These are phyloP conservation scores for Phainopepla nitens DNA, from an alignment of 2,113 vertebrate species.

Conservation along the genomic window DNA sequence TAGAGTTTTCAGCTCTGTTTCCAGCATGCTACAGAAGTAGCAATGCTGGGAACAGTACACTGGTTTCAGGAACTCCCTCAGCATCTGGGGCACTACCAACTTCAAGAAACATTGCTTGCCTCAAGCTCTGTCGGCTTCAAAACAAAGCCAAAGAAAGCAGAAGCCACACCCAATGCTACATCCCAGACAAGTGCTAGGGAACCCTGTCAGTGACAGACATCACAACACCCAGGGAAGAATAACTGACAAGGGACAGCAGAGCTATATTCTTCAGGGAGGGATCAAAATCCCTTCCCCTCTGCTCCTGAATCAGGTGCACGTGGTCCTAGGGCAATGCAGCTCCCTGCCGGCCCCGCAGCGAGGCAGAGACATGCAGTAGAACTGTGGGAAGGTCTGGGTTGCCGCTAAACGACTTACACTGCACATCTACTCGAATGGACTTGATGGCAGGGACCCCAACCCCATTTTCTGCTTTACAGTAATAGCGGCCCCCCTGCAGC, in stretches of 20 bases:
- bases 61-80: background rate
- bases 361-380: constrained; percentile 54
- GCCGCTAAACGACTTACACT: constrained; percentile 88
- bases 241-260: background rate
- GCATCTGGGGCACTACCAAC: background rate
- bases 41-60: background rate
- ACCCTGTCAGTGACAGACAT: background rate
- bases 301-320: background rate
- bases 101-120: background rate
- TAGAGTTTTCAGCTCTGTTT: background rate
- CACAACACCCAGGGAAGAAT: background rate
- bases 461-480: constrained; percentile 99
- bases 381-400: constrained; percentile 67
- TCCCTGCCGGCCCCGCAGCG: background rate
- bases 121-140: background rate
- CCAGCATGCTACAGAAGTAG: background rate
- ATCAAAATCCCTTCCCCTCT: background rate
- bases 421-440: constrained; percentile 99
- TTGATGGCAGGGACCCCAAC: constrained; percentile 98
- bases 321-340: constrained; percentile 47
- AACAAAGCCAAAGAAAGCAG: background rate
- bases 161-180: background rate
- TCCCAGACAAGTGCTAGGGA: background rate
- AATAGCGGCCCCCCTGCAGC: constrained; percentile 96
- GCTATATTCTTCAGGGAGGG: background rate